Evolutionary conservation across 2,888 invertebrate species (phyloP).

Genomic region (Notodonta dromedarius): DNA sequence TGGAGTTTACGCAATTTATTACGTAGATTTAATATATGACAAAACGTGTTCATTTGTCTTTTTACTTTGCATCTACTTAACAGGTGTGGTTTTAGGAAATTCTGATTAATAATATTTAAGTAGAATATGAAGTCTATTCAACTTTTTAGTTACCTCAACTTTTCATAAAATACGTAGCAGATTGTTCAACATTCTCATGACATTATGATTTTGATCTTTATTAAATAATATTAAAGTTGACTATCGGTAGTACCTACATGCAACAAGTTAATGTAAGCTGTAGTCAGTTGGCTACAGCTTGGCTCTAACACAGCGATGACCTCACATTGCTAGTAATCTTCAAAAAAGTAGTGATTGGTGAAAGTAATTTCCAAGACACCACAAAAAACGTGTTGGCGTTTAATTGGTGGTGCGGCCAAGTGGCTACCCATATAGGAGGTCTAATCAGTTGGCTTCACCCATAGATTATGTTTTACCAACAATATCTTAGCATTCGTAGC

Average conservation of each 20-base stretch:
- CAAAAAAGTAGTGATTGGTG: constrained; percentile 15
- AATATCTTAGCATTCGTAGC: constrained; percentile 6
- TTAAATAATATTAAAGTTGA: no score
- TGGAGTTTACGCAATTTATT: neutral
- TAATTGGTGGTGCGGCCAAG: constrained; percentile 29
- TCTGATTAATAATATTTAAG: no score
- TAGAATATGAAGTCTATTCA: no score
- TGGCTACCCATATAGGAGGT: neutral
- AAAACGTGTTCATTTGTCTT: neutral
- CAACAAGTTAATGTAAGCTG: no score
- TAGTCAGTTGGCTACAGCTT: no score
- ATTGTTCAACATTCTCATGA: no score
- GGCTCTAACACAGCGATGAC: no score
- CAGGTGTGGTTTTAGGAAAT: neutral
- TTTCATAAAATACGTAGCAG: no score
- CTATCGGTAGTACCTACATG: no score
- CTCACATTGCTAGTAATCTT: no score
- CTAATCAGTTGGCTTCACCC: constrained; percentile 33
- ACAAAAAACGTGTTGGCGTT: constrained; percentile 32
- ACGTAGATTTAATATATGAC: neutral
- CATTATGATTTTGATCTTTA: no score
- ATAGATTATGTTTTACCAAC: constrained; percentile 28
- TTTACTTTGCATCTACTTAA: neutral
- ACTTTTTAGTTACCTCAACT: no score
- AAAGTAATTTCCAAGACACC: constrained; percentile 33